Evolutionary conservation across 2,113 vertebrate species (phyloP).

Genomic region (Channa maculata): DNA sequence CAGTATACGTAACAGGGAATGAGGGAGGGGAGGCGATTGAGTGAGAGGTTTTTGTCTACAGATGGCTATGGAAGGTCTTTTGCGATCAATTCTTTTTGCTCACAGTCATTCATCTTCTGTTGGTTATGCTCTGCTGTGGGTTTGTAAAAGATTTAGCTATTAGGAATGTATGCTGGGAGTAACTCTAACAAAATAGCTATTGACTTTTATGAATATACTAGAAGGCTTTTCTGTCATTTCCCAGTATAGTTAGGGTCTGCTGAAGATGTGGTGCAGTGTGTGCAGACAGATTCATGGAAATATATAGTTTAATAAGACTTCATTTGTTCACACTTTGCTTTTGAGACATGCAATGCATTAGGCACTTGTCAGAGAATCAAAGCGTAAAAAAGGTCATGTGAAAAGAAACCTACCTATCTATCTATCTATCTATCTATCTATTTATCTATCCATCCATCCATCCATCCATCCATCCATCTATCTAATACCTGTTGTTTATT

Average conservation of each 20-base stretch:
- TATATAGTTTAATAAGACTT: conserved; percentile 13
- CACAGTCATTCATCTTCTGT: conserved; percentile 28
- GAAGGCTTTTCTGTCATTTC: conserved; percentile 38
- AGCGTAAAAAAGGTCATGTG: too few relatives aligned
- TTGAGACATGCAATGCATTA: neutral
- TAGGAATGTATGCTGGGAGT: conserved; percentile 33
- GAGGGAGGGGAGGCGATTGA: conserved; percentile 3
- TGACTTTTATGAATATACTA: conserved; percentile 42
- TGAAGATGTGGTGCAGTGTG: conserved; percentile 12
- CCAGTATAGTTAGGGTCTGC: conserved; percentile 5
- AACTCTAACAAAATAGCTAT: conserved; percentile 44
- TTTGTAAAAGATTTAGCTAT: conserved; percentile 41
- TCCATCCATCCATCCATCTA: too few relatives aligned
- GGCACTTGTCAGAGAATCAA: neutral
- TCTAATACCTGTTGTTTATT: too few relatives aligned
- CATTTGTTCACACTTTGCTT: conserved; percentile 9
- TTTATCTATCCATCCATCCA: too few relatives aligned
- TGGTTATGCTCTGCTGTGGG: conserved; percentile 27
- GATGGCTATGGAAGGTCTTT: conserved; percentile 27
- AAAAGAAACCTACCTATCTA: too few relatives aligned
- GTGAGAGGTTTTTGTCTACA: conserved; percentile 4
- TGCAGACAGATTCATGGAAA: neutral
- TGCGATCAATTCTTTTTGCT: conserved; percentile 52
- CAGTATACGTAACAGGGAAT: conserved; percentile 21
- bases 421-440: too few relatives aligned